Conservation (phyloP, 1,140 invertebrate genomes). For the Drosophila albomicans region DNA sequence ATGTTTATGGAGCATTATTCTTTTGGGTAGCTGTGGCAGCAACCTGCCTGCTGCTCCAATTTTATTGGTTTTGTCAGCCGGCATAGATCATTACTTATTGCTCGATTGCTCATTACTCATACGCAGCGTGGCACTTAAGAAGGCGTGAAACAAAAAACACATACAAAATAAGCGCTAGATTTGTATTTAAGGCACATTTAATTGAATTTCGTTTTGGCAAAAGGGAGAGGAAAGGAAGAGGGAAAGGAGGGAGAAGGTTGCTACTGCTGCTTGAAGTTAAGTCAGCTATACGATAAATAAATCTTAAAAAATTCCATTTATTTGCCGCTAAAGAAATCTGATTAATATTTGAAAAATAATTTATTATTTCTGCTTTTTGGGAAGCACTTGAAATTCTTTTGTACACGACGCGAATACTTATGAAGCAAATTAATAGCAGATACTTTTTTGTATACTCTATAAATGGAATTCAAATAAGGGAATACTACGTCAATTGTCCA, state of each 20-base stretch:
- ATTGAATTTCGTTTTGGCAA: constrained; percentile 28
- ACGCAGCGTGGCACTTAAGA: constrained; percentile 63
- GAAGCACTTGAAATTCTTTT: constrained; percentile 21
- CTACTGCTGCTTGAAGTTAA: constrained; percentile 1
- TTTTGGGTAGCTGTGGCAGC: constrained; percentile 2
- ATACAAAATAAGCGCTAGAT: constrained; percentile 32
- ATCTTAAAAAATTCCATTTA: constrained; percentile 36
- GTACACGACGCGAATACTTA: not conserved
- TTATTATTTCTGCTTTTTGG: constrained; percentile 10
- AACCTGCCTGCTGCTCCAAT: constrained; percentile 33
- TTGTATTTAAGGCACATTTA: constrained; percentile 30
- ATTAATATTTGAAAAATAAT: constrained; percentile 35
- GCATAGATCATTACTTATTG: constrained; percentile 51
- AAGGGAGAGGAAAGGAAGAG: not conserved
- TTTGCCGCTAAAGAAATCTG: constrained; percentile 23
- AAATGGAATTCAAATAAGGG: not conserved
- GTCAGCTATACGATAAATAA: not conserved
- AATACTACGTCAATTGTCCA: not conserved
- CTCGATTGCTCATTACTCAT: constrained; percentile 67
- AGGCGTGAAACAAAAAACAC: constrained; percentile 31
- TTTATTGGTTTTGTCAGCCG: constrained; percentile 49
- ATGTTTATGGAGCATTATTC: constrained; percentile 36
- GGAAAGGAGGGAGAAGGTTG: not conserved
- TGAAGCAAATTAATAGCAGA: not conserved
- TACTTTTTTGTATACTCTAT: not conserved